phyloP scores from a whole-genome alignment of 2,888 invertebrate genomes.

The Spilosoma lubricipeda region DNA sequence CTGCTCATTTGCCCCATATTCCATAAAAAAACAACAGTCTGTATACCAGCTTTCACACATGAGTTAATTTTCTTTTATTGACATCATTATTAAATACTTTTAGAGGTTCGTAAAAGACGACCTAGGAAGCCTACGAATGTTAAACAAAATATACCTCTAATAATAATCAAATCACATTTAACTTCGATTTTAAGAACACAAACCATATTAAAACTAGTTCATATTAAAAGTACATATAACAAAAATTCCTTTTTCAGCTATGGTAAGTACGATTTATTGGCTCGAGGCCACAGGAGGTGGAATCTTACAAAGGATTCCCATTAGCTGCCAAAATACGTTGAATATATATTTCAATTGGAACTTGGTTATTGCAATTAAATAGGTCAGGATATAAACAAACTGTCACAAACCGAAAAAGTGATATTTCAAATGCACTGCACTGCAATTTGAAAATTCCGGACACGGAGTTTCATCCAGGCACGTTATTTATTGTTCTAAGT shows the following conservation, averaged over 20 bases:
- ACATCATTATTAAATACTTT: no score
- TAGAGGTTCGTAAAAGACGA: no score
- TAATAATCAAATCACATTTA: neutral
- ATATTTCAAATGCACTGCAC: neutral
- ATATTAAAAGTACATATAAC: neutral
- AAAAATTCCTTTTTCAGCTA: neutral
- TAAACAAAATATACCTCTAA: no score
- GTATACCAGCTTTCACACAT: no score
- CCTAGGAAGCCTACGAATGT: no score
- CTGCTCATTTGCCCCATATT: no score
- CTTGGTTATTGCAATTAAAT: conserved; percentile 2
- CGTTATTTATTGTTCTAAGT: no score
- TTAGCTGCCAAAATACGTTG: conserved; percentile 21
- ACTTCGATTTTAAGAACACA: neutral
- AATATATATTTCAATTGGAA: conserved; percentile 8
- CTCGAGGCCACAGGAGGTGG: conserved; percentile 21
- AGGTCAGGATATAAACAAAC: neutral
- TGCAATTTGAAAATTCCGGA: no score
- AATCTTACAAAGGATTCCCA: conserved; percentile 25
- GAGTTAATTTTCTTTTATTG: no score
- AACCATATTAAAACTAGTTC: neutral
- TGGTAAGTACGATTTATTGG: conserved; percentile 18
- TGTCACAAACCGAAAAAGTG: neutral
- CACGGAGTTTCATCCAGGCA: no score
- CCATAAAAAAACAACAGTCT: no score